phyloP scores from a whole-genome alignment of 2,113 vertebrate genomes.

The Cyprinodon tularosa region DNA sequence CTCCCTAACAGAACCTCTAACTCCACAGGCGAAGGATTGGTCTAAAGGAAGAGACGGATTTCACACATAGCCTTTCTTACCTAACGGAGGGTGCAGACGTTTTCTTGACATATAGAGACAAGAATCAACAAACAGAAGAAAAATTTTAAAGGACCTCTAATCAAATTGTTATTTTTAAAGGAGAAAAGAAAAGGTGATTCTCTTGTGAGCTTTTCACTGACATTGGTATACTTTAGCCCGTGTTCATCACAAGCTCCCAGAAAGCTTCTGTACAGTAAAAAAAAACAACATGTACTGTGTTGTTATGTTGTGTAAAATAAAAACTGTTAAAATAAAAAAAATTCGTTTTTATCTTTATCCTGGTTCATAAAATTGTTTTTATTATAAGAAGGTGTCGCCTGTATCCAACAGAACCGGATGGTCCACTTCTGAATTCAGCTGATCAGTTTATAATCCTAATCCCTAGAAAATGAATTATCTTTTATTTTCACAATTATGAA shows the following conservation, averaged over 20 bases:
- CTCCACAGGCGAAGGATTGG: conserved; percentile 20
- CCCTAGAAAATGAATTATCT: background rate
- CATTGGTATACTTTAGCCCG: conserved; percentile 76
- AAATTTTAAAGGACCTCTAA: conserved; percentile 81
- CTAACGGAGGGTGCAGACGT: conserved; percentile 66
- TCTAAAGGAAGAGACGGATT: conserved; percentile 60
- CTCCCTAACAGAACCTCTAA: conserved; percentile 64
- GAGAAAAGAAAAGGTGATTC: conserved; percentile 53
- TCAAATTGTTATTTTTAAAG: conserved; percentile 90
- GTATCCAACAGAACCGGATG: too few relatives aligned
- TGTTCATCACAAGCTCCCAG: conserved; percentile 82
- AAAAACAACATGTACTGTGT: conserved; percentile 87
- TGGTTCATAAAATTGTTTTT: too few relatives aligned
- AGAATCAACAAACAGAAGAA: conserved; percentile 39
- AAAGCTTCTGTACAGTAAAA: conserved; percentile 85
- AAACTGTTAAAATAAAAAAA: conserved; percentile 65
- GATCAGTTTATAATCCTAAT: too few relatives aligned
- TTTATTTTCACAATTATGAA: too few relatives aligned
- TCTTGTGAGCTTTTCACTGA: conserved; percentile 83
- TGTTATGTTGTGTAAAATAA: conserved; percentile 94
- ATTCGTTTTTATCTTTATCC: conserved; percentile 45
- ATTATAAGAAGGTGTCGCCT: too few relatives aligned
- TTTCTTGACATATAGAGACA: conserved; percentile 75
- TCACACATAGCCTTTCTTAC: conserved; percentile 86
- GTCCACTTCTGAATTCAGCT: too few relatives aligned